Conservation (phyloP, 2,888 invertebrate species). For the Epinotia ramella region DNA sequence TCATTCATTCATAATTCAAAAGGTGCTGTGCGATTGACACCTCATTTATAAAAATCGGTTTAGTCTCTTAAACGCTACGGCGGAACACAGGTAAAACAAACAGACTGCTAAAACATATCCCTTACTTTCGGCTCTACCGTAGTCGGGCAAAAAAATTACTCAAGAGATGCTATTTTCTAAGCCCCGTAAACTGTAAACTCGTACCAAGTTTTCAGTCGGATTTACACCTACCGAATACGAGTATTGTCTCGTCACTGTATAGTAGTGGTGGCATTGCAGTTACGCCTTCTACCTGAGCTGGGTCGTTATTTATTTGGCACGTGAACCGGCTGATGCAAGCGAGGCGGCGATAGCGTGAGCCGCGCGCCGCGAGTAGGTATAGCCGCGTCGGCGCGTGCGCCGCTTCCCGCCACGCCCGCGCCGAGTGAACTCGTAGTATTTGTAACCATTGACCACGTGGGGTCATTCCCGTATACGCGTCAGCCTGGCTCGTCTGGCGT, state of each 20-base stretch:
- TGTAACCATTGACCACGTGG: conserved; percentile 26
- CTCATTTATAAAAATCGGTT: too few relatives aligned
- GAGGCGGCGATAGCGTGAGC: conserved; percentile 48
- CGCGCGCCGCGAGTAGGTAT: conserved; percentile 28
- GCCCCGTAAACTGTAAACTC: background rate
- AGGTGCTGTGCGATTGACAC: too few relatives aligned
- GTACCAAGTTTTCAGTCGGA: background rate
- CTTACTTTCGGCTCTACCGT: too few relatives aligned
- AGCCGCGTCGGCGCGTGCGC: conserved; percentile 12
- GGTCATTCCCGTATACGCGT: conserved; percentile 3
- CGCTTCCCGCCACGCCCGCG: conserved; percentile 11
- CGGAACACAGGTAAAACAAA: too few relatives aligned
- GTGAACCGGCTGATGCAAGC: conserved; percentile 56
- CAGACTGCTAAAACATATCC: too few relatives aligned
- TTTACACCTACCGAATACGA: background rate
- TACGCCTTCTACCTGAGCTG: conserved; percentile 11
- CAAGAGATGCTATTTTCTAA: too few relatives aligned
- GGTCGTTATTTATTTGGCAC: conserved; percentile 23
- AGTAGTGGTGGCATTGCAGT: too few relatives aligned
- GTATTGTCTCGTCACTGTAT: background rate
- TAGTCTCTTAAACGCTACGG: too few relatives aligned
- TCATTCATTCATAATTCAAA: too few relatives aligned
- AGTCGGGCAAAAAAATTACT: too few relatives aligned
- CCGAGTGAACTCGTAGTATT: background rate
- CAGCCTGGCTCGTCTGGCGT: background rate